Evolutionary conservation across 2,797 vertebrate species (phyloP), one percentile per base, ranked within the genome.

Genomic region (Acomys russatus): DNA sequence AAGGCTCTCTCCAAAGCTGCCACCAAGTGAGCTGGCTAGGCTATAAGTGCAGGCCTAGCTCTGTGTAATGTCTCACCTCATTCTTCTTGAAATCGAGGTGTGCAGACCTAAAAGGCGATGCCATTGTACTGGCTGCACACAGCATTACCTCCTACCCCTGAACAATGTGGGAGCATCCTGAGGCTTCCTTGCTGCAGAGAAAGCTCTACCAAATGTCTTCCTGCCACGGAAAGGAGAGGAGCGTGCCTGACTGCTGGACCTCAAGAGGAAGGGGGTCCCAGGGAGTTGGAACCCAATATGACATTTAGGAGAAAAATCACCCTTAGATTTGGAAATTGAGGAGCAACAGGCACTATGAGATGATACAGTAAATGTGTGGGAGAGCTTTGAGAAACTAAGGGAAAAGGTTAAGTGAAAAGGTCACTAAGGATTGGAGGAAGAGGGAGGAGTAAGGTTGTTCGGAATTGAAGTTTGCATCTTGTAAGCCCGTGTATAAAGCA

Each of bases 151-250:
- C 49, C 0, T 4, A 63, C 63, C 15, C 28, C 14, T 61, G n/a
- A 14, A 35, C 66, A 14, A 84, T 25, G 33, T 10, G 25, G 64
- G 23, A 28, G 22, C 66, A 38, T 9, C 7, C 66, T 25, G 3
- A 14, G 28, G 54, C 28, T 88, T 88, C 71, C 56, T 74, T 38
- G 56, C 6, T 88, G 85, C 35, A 76, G 30, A 73, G 49, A 33
- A 59, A n/a, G 7, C 33, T 66, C 87, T 85, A 80, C 49, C 9
- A 76, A 92, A 23, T n/a, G 30, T 56, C 49, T 87, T 76, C 91
- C 12, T 91, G 54, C 83, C 77, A 68, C 68, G 64, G 64, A 71
- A 87, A 28, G 73, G 70, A 94, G 49, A 92, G 17, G 82, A 25
- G 15, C 35, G n/a, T 18, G 30, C 18, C 59, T 9, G 9, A 9